phyloP scores from a whole-genome alignment of 92 coral and sea anemone genomes.

The Plumapathes pennacea region DNA sequence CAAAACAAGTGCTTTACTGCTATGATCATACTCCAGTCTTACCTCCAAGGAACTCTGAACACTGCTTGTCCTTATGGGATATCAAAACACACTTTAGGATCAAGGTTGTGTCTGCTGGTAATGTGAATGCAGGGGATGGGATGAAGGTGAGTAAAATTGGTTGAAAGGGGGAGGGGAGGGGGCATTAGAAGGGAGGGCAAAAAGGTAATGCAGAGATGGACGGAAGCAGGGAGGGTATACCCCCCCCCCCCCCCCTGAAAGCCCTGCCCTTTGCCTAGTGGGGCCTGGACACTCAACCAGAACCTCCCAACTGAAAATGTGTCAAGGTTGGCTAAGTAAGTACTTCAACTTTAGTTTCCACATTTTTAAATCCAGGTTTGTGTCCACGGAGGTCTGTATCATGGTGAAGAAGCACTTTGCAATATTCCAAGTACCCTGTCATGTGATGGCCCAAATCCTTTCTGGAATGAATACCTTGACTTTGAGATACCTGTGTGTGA shows the following conservation, averaged over 20 bases:
- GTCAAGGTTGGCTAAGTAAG: no score
- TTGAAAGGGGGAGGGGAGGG: no score
- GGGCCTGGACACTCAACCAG: no score
- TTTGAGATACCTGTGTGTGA: constrained; percentile 74
- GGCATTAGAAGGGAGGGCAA: no score
- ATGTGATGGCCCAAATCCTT: constrained; percentile 58
- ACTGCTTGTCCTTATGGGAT: constrained; percentile 79
- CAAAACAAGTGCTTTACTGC: constrained; percentile 35
- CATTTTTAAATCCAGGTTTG: constrained; percentile 78
- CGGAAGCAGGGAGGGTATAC: no score
- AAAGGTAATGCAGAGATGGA: no score
- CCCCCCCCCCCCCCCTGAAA: no score
- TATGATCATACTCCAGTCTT: constrained; percentile 60
- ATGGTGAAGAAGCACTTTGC: constrained; percentile 80
- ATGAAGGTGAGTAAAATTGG: constrained; percentile 75
- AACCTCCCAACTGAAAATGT: no score
- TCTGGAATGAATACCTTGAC: constrained; percentile 83
- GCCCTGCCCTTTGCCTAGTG: no score
- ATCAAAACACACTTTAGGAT: constrained; percentile 69
- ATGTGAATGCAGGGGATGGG: constrained; percentile 74
- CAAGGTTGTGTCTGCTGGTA: constrained; percentile 81
- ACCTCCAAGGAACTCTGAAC: constrained; percentile 57
- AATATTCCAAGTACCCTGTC: constrained; percentile 63
- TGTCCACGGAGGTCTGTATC: constrained; percentile 86
- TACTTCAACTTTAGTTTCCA: no score